These are phyloP conservation scores for Neosalanx taihuensis DNA, from an alignment of 2,797 vertebrate species.

Conservation along the genomic window DNA sequence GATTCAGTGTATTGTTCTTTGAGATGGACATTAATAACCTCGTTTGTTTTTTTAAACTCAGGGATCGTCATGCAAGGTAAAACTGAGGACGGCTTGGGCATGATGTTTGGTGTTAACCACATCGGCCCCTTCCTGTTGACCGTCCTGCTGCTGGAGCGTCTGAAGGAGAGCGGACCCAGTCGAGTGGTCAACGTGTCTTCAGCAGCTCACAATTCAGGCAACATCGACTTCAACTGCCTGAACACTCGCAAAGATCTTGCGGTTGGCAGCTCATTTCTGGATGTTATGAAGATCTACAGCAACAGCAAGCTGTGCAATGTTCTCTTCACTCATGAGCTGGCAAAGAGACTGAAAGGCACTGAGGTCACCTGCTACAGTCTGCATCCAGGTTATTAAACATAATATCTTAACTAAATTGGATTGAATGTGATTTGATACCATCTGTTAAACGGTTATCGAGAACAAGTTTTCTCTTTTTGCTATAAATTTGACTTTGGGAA, in stretches of 20 bases:
- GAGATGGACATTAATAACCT: no score
- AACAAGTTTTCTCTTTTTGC: no score
- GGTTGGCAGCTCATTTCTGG: constrained; percentile 44
- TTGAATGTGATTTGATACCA: no score
- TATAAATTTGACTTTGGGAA: no score
- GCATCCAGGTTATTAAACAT: constrained; percentile 83
- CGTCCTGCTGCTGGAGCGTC: constrained; percentile 79
- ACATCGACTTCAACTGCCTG: constrained; percentile 71
- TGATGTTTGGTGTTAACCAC: constrained; percentile 86
- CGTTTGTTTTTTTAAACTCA: constrained; percentile 39
- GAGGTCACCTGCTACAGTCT: constrained; percentile 82
- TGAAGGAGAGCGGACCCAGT: constrained; percentile 74
- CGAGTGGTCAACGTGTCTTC: constrained; percentile 83
- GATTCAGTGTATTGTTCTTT: no score
- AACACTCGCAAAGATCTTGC: constrained; percentile 62
- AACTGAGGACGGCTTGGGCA: constrained; percentile 79
- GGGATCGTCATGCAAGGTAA: constrained; percentile 70
- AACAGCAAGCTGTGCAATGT: constrained; percentile 92
- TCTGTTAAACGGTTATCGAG: no score
- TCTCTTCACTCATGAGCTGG: constrained; percentile 84
- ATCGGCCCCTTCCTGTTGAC: constrained; percentile 90
- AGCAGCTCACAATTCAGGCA: constrained; percentile 69
- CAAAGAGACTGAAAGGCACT: constrained; percentile 79
- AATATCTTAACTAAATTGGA: no score
- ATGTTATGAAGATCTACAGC: constrained; percentile 76